A percentile compares a stretch with the other conserved stretches of the same genome.
These are phyloP conservation scores for Drosophila aldrichi DNA, from an alignment of 2,888 invertebrate species.

Conservation along the genomic window DNA sequence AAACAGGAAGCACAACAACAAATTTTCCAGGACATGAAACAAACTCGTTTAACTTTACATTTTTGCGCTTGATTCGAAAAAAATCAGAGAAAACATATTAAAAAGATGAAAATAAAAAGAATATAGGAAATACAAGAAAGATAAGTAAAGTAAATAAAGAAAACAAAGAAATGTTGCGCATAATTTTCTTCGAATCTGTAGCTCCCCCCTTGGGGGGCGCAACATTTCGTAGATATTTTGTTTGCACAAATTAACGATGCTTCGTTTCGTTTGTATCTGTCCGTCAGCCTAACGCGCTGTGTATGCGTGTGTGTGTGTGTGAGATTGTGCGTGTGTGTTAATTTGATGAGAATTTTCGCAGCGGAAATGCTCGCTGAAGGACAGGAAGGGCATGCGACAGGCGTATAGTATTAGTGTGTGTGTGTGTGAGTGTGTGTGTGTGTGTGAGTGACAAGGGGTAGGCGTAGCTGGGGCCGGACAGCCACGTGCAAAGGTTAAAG, in stretches of 20 bases:
- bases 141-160: constrained; percentile 1
- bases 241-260: constrained; percentile 79
- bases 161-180: constrained; percentile 42
- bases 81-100: background rate
- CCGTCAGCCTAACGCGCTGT: constrained; percentile 24
- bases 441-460: background rate
- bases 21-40: constrained; percentile 33
- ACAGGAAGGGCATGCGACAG: constrained; percentile 46
- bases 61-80: constrained; percentile 61
- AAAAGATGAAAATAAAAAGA: background rate
- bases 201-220: constrained; percentile 22
- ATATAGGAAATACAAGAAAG: background rate
- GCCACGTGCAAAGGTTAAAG: constrained; percentile 73
- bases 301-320: constrained; percentile 25
- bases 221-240: constrained; percentile 52
- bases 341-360: constrained; percentile 77
- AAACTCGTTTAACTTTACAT: constrained; percentile 45
- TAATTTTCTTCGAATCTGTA: constrained; percentile 57
- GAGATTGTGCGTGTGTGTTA: constrained; percentile 47
- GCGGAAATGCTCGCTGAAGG: constrained; percentile 65
- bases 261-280: constrained; percentile 48
- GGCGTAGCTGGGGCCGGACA: background rate
- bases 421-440: too few relatives aligned
- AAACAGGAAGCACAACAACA: constrained; percentile 7
- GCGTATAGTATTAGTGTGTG: background rate